Conservation (phyloP, 2,113 vertebrate species). For the Protobothrops mucrosquamatus region DNA sequence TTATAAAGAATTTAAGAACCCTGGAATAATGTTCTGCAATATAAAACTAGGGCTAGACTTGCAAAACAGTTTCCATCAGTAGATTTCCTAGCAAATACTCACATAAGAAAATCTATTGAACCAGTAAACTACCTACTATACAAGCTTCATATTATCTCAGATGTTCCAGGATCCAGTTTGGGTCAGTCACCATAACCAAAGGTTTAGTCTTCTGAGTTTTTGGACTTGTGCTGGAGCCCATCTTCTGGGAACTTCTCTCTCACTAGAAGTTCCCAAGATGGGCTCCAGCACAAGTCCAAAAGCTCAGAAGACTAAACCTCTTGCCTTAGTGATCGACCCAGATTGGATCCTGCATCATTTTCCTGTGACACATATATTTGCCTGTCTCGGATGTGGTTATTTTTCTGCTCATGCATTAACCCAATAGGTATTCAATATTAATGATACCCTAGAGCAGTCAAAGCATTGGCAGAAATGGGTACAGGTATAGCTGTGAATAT, state of each 20-base stretch:
- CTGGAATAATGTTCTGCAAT: neutral
- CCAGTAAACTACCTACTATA: neutral
- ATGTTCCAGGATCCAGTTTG: neutral
- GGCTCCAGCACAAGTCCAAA: neutral
- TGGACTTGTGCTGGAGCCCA: too few species aligned
- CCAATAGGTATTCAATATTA: neutral
- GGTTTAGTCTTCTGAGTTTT: too few species aligned
- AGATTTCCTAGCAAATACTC: neutral
- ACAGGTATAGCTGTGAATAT: neutral
- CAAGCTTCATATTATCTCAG: neutral
- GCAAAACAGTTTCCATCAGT: neutral
- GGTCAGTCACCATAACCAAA: neutral
- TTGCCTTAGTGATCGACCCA: neutral
- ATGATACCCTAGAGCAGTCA: neutral
- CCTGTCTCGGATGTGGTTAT: neutral
- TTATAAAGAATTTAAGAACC: constrained; percentile 8
- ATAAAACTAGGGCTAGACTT: constrained; percentile 2
- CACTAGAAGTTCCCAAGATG: neutral
- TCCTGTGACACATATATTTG: neutral
- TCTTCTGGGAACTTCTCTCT: neutral
- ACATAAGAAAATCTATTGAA: neutral
- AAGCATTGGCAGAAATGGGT: neutral
- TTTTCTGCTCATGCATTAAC: neutral
- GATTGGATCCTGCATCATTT: neutral
- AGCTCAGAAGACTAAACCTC: neutral